These are phyloP conservation scores for Poecilobothrus nobilitatus DNA, from an alignment of 2,888 invertebrate species.

Conservation along the genomic window DNA sequence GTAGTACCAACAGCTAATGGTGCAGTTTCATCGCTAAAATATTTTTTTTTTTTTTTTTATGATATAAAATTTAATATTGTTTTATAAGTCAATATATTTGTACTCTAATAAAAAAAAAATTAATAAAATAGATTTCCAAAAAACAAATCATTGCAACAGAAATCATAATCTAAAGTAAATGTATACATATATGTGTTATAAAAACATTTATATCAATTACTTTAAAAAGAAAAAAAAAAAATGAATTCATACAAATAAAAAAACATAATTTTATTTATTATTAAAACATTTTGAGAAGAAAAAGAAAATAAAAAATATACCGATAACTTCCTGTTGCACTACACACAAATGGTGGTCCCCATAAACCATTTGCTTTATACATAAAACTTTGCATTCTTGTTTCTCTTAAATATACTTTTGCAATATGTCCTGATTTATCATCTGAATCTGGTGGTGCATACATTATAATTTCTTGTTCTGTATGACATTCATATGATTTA, in stretches of 20 bases:
- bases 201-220: no score
- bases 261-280: no score
- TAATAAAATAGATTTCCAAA: no score
- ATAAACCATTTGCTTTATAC: constrained; percentile 65
- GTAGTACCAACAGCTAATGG: constrained; percentile 77
- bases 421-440: constrained; percentile 48
- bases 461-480: constrained; percentile 59
- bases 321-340: constrained; percentile 50
- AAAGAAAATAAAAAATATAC: not conserved
- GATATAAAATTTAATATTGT: no score
- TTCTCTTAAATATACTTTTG: constrained; percentile 56
- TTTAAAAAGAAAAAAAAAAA: no score
- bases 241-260: no score
- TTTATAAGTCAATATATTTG: no score
- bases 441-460: constrained; percentile 47
- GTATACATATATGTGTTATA: no score
- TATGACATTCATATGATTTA: constrained; percentile 69
- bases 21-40: constrained; percentile 64
- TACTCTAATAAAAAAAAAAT: no score
- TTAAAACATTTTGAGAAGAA: no score
- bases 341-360: constrained; percentile 44
- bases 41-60: not conserved
- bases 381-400: constrained; percentile 81
- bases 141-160: no score
- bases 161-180: no score